Evolutionary conservation across 2,888 invertebrate genomes (phyloP).

Genomic region (Apamea monoglypha): DNA sequence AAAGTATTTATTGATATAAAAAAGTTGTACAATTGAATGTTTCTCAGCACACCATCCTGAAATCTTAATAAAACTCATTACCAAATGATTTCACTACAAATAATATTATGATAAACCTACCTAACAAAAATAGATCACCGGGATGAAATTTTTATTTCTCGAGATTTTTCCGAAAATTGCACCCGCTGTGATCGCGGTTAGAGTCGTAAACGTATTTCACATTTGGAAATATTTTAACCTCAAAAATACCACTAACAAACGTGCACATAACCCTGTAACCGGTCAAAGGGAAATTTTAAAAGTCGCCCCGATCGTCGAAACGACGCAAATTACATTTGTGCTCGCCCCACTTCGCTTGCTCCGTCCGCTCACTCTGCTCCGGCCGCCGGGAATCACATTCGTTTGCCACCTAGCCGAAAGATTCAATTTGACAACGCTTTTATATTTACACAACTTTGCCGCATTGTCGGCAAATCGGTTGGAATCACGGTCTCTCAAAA

Average conservation of each 20-base stretch:
- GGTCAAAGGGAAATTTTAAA: conserved; percentile 62
- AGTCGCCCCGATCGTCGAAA: conserved; percentile 49
- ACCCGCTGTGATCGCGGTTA: background rate
- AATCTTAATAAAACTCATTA: background rate
- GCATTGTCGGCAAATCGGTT: conserved; percentile 46
- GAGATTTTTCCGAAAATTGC: background rate
- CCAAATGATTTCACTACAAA: background rate
- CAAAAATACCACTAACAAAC: conserved; percentile 31
- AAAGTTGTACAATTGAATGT: background rate
- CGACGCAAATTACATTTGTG: conserved; percentile 61
- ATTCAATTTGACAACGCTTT: conserved; percentile 65
- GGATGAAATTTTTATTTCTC: background rate
- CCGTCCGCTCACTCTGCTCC: conserved; percentile 24
- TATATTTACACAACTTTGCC: conserved; percentile 47
- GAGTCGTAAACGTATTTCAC: background rate
- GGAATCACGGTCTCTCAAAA: conserved; percentile 22
- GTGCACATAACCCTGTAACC: conserved; percentile 36
- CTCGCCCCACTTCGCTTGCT: conserved; percentile 21
- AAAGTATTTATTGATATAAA: no score
- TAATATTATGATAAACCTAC: background rate
- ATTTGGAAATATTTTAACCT: conserved; percentile 9
- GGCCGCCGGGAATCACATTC: conserved; percentile 58
- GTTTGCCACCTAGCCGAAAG: conserved; percentile 55
- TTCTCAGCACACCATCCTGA: background rate
- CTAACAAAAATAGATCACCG: background rate